Evolutionary conservation across 2,113 vertebrate genomes (phyloP), one percentile per base, ranked within the genome.

Genomic region (Hippocampus abdominalis): DNA sequence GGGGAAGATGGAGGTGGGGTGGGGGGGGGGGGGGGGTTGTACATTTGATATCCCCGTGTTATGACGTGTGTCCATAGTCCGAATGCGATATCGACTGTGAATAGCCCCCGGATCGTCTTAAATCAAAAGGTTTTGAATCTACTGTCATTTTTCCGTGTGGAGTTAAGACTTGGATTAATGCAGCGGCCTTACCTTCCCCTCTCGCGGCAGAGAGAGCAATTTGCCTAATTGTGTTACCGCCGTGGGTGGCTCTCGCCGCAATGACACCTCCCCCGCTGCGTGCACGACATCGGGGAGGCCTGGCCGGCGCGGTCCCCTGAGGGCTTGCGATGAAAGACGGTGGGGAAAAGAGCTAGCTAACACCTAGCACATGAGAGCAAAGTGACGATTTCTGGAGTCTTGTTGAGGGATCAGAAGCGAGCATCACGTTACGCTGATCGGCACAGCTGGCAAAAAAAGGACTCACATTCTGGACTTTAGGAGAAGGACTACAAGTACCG

Each of bases 221-320:
- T 93, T 91, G 84, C 90, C 80, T 84, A 89, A 91, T 91, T 89
- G 84, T 86, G 84, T 89, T 79, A 63, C 84, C 86, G 46, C 76
- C 60, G 64, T 73, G 64, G 86, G 71, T 70, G 87, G 70, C 66
- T 88, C 86, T 87, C 69, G 88, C 88, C 84, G 83, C 74, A 85
- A 80, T 85, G 91, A 85, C 79, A 81, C 78, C 87, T 74, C 81
- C 85, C 85, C 54, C 73, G 69, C 86, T 76, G 81, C 63, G 84
- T 46, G 71, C 82, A 80, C 90, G 86, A 71, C 70, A 49, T 72
- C 73, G 59, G 67, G 80, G 82, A 84, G 32, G 32, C 32, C 78
- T 81, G 82, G 84, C 78, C 82, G 72, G 20, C 61, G 66, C 72
- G 51, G 66, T 84, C 81, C 78, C 85, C 29, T 6, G 21, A 68